Percentiles rank a stretch among this genome's conserved stretches.
phyloP scores from a whole-genome alignment of 2,888 invertebrate genomes.

The Mimas tiliae region DNA sequence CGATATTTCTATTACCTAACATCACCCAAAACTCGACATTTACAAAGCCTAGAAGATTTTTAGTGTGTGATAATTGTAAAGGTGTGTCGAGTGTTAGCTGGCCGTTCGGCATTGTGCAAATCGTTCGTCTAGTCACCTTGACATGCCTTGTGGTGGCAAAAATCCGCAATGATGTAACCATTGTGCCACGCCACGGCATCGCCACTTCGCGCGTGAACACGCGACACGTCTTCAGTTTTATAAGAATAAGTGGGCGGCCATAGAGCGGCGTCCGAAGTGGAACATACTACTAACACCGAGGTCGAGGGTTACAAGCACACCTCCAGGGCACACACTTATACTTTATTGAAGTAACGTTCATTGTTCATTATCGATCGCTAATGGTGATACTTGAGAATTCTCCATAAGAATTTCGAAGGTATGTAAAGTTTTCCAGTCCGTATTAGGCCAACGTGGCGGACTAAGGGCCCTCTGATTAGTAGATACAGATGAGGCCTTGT shows the following conservation, averaged over 20 bases:
- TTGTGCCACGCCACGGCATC: background rate
- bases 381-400: too few relatives aligned
- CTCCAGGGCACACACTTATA: too few relatives aligned
- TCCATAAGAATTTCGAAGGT: too few relatives aligned
- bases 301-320: too few relatives aligned
- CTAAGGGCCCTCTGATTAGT: too few relatives aligned
- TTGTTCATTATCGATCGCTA: too few relatives aligned
- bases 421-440: too few relatives aligned
- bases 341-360: too few relatives aligned
- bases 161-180: slow-evolving; percentile 23
- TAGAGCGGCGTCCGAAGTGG: too few relatives aligned
- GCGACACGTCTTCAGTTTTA: background rate
- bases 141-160: slow-evolving; percentile 47
- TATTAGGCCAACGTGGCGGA: too few relatives aligned
- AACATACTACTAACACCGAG: too few relatives aligned
- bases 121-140: slow-evolving; percentile 53
- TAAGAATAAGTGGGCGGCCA: background rate
- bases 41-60: background rate
- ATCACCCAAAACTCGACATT: background rate
- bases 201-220: background rate
- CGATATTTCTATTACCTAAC: background rate
- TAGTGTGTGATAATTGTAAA: slow-evolving; percentile 8
- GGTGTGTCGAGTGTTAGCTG: background rate
- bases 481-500: too few relatives aligned
- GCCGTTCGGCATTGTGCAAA: slow-evolving; percentile 48